Evolutionary conservation across 1,140 invertebrate species (phyloP).

Genomic region (Bombus impatiens): DNA sequence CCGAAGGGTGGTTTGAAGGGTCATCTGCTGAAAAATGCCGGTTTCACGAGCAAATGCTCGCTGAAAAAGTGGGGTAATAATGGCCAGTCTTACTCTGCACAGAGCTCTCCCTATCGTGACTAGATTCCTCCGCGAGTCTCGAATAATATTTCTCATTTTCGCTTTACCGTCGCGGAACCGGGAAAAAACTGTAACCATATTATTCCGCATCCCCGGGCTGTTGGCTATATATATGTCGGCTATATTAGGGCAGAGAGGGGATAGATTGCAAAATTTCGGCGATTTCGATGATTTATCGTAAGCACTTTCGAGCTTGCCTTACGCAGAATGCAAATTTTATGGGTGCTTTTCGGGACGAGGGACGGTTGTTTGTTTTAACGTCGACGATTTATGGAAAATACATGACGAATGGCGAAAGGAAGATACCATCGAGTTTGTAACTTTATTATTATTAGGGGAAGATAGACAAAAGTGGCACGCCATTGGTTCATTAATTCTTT

Average conservation of each 20-base stretch:
- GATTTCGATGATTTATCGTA: constrained; percentile 4
- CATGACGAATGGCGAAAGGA: background rate
- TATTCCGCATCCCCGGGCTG: background rate
- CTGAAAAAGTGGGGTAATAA: constrained; percentile 35
- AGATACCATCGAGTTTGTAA: background rate
- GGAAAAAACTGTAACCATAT: background rate
- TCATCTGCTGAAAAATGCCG: constrained; percentile 49
- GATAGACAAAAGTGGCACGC: background rate
- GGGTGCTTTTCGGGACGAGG: background rate
- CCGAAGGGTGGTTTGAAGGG: constrained; percentile 9
- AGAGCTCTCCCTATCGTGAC: background rate
- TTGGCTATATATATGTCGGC: background rate
- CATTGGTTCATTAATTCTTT: background rate
- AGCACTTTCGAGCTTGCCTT: background rate
- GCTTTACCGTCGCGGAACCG: background rate
- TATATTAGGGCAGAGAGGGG: background rate
- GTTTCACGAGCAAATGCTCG: constrained; percentile 37
- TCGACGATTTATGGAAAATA: background rate
- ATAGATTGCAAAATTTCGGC: background rate
- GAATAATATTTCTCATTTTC: constrained; percentile 51
- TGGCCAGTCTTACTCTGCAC: too few species aligned
- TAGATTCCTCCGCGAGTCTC: background rate
- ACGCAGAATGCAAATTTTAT: constrained; percentile 24
- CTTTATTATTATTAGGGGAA: background rate
- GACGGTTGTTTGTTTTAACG: background rate